Evolutionary conservation across 1,140 invertebrate species (phyloP).

Genomic region (Alviniconcha marisindica): DNA sequence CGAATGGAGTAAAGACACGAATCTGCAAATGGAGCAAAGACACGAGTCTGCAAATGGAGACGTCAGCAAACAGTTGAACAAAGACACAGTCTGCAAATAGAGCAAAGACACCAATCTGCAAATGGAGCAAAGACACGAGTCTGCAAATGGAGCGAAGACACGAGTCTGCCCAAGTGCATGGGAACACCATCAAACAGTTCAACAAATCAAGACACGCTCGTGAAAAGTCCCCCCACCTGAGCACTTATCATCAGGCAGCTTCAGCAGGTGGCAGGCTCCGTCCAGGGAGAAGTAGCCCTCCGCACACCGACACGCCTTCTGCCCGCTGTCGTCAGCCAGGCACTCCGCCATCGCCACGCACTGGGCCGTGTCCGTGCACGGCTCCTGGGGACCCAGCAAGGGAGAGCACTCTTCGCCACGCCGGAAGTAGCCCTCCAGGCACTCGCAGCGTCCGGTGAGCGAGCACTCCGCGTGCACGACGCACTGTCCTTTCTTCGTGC

Average conservation of each 20-base stretch:
- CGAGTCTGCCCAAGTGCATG: too few relatives aligned
- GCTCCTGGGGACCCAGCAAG: background rate
- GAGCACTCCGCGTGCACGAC: conserved; percentile 40
- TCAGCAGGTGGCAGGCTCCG: conserved; percentile 20
- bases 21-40: too few relatives aligned
- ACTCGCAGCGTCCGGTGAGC: conserved; percentile 27
- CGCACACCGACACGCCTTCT: background rate
- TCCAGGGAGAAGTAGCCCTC: conserved; percentile 23
- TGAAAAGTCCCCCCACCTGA: background rate
- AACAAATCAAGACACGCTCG: too few relatives aligned
- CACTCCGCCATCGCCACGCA: conserved; percentile 35
- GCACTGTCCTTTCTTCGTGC: conserved; percentile 40
- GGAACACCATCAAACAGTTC: too few relatives aligned
- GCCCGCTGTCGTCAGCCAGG: background rate
- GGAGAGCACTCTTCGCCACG: conserved; percentile 18
- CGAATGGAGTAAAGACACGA: too few relatives aligned
- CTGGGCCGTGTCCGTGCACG: conserved; percentile 36
- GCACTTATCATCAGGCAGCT: conserved; percentile 26
- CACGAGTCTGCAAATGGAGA: too few relatives aligned
- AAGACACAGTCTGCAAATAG: too few relatives aligned
- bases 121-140: too few relatives aligned
- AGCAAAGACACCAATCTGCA: too few relatives aligned
- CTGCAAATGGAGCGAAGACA: too few relatives aligned
- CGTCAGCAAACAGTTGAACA: too few relatives aligned
- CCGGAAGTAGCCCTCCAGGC: conserved; percentile 38